Evolutionary conservation across 37 sponge, comb jelly and placozoan genomes (phyloP).

Genomic region (Hormiphora californensis): DNA sequence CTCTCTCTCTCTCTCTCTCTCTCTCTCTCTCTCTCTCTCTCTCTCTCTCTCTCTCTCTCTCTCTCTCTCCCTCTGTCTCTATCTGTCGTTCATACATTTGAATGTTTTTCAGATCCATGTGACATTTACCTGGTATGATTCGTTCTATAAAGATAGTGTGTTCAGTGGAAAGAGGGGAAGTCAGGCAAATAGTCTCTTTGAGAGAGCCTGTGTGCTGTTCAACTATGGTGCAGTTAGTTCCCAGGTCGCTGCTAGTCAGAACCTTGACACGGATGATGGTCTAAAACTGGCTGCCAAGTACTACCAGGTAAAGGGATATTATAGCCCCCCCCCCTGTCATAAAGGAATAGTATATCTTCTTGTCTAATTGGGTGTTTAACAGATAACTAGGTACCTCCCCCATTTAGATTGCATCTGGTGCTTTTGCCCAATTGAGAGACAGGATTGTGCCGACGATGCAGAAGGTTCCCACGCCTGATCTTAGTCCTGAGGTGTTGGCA

Average conservation of each 20-base stretch:
- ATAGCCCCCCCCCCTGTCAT: background rate
- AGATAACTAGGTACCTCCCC: background rate
- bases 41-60: background rate
- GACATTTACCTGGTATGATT: conserved; percentile 87
- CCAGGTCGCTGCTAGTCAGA: conserved; percentile 83
- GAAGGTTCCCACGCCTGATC: conserved; percentile 86
- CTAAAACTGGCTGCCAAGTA: conserved; percentile 78
- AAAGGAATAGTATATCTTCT: no score
- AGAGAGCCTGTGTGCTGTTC: conserved; percentile 86
- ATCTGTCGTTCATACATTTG: background rate
- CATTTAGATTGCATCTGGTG: conserved; percentile 79
- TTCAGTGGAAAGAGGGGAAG: conserved; percentile 64
- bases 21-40: background rate
- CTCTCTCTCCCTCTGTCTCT: background rate
- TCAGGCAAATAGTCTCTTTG: conserved; percentile 69
- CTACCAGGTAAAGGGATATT: conserved; percentile 67
- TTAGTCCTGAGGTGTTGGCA: conserved; percentile 69
- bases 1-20: no score
- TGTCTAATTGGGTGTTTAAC: no score
- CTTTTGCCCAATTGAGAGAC: conserved; percentile 78
- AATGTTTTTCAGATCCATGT: conserved; percentile 69
- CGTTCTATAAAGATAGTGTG: conserved; percentile 70
- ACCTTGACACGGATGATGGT: conserved; percentile 87
- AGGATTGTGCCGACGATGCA: conserved; percentile 73
- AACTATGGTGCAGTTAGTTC: conserved; percentile 80